phyloP scores from a whole-genome alignment of 1,140 invertebrate genomes.

The Drosophila rhopaloa region DNA sequence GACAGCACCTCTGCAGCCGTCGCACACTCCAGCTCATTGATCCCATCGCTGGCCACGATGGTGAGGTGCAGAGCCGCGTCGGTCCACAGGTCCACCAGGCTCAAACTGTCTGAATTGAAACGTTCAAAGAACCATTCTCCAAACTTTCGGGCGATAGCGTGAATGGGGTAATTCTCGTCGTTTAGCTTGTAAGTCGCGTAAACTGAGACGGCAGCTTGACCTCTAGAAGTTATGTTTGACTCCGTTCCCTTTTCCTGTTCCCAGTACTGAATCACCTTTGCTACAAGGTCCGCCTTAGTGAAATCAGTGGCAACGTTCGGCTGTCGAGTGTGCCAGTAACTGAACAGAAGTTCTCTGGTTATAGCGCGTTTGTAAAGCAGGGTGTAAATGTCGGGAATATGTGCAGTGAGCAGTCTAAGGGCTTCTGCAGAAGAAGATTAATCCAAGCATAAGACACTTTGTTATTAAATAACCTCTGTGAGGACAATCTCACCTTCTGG shows the following conservation, averaged over 20 bases:
- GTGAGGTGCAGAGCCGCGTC: slow-evolving; percentile 80
- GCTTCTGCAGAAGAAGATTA: slow-evolving; percentile 85
- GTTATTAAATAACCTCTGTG: background rate
- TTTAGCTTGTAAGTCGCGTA: background rate
- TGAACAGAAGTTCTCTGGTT: slow-evolving; percentile 85
- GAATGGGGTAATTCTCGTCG: slow-evolving; percentile 67
- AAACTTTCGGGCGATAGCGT: slow-evolving; percentile 86
- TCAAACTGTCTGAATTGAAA: slow-evolving; percentile 85
- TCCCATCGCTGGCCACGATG: slow-evolving; percentile 53
- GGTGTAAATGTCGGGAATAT: slow-evolving; percentile 79
- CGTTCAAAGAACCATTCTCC: slow-evolving; percentile 87
- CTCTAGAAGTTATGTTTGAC: background rate
- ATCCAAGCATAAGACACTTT: background rate
- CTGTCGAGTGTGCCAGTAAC: slow-evolving; percentile 84
- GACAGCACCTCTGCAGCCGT: slow-evolving; percentile 45
- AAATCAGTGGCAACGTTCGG: slow-evolving; percentile 79
- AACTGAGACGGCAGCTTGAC: slow-evolving; percentile 1
- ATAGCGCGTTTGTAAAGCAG: slow-evolving; percentile 85
- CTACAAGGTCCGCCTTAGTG: slow-evolving; percentile 85
- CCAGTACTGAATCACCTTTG: slow-evolving; percentile 84
- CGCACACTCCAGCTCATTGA: slow-evolving; percentile 30
- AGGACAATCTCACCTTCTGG: slow-evolving; percentile 39
- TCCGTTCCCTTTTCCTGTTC: slow-evolving; percentile 28
- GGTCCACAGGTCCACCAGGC: slow-evolving; percentile 86
- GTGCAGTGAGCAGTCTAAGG: slow-evolving; percentile 82